Conservation (phyloP, 2,113 vertebrate genomes). For the Hassar affinis region DNA sequence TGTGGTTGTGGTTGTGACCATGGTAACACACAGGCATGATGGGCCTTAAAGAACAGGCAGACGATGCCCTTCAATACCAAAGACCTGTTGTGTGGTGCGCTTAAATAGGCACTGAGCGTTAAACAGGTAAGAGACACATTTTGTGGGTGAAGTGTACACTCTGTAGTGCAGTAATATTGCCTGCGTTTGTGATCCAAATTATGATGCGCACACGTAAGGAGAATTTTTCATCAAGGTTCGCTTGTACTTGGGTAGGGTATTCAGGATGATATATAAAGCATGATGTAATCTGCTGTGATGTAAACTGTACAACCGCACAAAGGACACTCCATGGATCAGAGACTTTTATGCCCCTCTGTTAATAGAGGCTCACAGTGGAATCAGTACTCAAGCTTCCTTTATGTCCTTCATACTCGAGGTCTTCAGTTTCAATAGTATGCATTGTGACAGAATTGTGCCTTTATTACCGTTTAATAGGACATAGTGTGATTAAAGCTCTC, state of each 20-base stretch:
- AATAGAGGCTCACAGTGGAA: constrained; percentile 11
- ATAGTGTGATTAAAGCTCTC: constrained; percentile 2
- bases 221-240: not conserved
- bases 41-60: constrained; percentile 71
- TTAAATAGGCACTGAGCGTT: constrained; percentile 26
- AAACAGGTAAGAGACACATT: constrained; percentile 42
- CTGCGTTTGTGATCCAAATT: not conserved
- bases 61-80: constrained; percentile 87
- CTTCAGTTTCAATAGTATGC: not conserved
- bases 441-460: not conserved
- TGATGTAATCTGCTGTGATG: not conserved
- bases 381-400: constrained; percentile 18
- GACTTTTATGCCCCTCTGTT: not conserved
- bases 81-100: constrained; percentile 84
- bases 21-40: constrained; percentile 69
- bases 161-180: not conserved
- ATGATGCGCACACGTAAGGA: not conserved
- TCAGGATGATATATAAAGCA: not conserved
- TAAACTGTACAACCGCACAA: constrained; percentile 18
- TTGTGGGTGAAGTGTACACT: not conserved
- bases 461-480: not conserved
- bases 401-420: constrained; percentile 8
- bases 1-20: constrained; percentile 64
- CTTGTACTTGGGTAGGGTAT: not conserved
- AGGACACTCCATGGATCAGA: constrained; percentile 34